Conservation (phyloP, 2,113 vertebrate species). For the Vidua macroura region DNA sequence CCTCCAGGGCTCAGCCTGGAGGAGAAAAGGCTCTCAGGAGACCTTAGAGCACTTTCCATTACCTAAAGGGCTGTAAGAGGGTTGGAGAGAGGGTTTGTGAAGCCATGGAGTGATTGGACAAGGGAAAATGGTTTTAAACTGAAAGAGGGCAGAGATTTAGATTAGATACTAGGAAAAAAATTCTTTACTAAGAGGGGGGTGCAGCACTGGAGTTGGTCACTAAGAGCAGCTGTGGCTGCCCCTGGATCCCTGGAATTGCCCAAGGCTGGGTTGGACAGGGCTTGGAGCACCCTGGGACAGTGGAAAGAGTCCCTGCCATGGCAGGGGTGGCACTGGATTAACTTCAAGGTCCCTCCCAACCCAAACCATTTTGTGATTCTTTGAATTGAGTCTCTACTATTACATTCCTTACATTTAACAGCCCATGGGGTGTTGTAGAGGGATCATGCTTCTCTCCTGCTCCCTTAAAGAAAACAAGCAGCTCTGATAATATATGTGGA, state of each 20-base stretch:
- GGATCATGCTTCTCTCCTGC: not conserved
- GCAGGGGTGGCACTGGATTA: not conserved
- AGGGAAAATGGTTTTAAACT: too few species aligned
- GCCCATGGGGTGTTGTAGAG: not conserved
- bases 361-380: not conserved
- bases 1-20: too few species aligned
- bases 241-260: not conserved
- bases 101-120: too few species aligned
- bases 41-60: too few species aligned
- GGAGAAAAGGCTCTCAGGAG: too few species aligned
- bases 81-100: too few species aligned
- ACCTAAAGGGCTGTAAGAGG: too few species aligned
- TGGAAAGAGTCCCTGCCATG: not conserved
- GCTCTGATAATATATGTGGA: not conserved
- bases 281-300: not conserved
- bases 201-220: too few species aligned
- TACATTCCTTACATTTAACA: not conserved
- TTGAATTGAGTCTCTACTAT: not conserved
- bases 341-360: not conserved
- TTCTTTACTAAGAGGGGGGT: too few species aligned
- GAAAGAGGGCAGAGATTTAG: too few species aligned
- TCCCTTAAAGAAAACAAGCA: not conserved
- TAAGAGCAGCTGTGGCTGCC: too few species aligned
- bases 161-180: too few species aligned
- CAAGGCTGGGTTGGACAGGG: rapidly evolving